Percentiles rank a stretch among this genome's conserved stretches.
Evolutionary conservation across 2,888 invertebrate genomes (phyloP).

Genomic region (Fissipunctia ypsillon): DNA sequence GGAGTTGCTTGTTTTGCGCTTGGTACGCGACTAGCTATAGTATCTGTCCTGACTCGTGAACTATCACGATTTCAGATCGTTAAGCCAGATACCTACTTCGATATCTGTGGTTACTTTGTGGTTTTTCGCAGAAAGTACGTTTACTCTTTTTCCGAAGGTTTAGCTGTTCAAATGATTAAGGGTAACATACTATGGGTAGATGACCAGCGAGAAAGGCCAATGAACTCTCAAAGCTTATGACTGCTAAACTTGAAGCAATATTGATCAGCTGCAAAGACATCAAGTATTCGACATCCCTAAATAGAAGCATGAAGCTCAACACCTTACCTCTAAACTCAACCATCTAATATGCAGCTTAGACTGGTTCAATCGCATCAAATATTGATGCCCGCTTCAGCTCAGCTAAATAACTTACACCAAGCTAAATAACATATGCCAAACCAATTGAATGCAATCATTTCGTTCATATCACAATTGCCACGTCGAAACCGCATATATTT

Average conservation of each 20-base stretch:
- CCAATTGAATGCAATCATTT: slow-evolving; percentile 53
- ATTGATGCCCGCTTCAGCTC: slow-evolving; percentile 39
- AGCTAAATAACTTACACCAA: slow-evolving; percentile 39
- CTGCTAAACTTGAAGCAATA: slow-evolving; percentile 1
- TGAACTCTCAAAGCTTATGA: neutral
- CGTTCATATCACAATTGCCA: slow-evolving; percentile 43
- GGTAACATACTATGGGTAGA: too few relatives aligned
- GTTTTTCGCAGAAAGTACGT: neutral
- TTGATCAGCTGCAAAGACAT: slow-evolving; percentile 22
- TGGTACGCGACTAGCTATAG: slow-evolving; percentile 21
- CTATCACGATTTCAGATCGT: slow-evolving; percentile 33
- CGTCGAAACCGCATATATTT: slow-evolving; percentile 58
- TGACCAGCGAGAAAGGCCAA: neutral
- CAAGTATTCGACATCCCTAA: slow-evolving; percentile 24
- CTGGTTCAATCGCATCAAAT: slow-evolving; percentile 42
- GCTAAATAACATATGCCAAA: slow-evolving; percentile 31
- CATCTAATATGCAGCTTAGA: slow-evolving; percentile 38
- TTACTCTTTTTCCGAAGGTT: neutral
- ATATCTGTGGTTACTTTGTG: neutral
- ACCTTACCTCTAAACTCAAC: slow-evolving; percentile 31
- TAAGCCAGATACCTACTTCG: slow-evolving; percentile 25
- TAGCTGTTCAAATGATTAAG: neutral
- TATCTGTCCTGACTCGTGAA: slow-evolving; percentile 37
- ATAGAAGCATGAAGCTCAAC: slow-evolving; percentile 26
- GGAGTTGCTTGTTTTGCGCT: slow-evolving; percentile 45